Evolutionary conservation across 2,113 vertebrate genomes (phyloP), one percentile per base, ranked within the genome.

Genomic region (Cheilinus undulatus): DNA sequence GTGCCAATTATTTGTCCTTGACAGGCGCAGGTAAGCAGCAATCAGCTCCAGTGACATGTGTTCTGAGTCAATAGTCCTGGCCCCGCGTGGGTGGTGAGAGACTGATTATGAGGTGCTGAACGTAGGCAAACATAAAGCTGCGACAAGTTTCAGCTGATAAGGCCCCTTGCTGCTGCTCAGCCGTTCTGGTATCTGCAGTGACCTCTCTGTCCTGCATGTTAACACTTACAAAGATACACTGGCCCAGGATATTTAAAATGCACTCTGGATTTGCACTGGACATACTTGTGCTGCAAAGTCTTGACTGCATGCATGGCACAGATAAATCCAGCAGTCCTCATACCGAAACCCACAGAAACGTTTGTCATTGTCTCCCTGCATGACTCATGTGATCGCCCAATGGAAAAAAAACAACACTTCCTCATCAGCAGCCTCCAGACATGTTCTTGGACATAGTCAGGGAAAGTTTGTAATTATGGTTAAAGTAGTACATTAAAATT

Each of bases 1-100:
- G 51, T 69, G 80, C 84, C 91, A 92, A 92, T 93, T 91, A 91
- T 91, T 92, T 89, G 85, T 74, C 62, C 81, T 78, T 61, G 86
- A 84, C 88, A 91, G 86, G 80, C 74, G 23, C 87, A 91, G 86
- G 86, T 86, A 91, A 89, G 79, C 85, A 70, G 78, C 86, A 87
- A 82, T 92, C 90, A 82, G 78, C 85, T 82, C 46, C 78, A 58
- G 64, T 80, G 85, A 89, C 85, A 84, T 87, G 82, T 92, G 88
- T 88, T 83, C 69, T 69, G 58, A 89, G 87, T 92, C 91, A 90
- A 87, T 84, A 89, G 79, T 74, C 62, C 38, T 36, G 32, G 70
- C 46, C 71, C 67, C 75, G 26, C 7, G 69, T 56, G 72, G 80
- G 86, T 51, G 75, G 56, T 38, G 69, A 73, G 80, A 66, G 54